Base-by-base conservation (phyloP, 2,888 invertebrate genomes). In the Drosophila borealis region DNA sequence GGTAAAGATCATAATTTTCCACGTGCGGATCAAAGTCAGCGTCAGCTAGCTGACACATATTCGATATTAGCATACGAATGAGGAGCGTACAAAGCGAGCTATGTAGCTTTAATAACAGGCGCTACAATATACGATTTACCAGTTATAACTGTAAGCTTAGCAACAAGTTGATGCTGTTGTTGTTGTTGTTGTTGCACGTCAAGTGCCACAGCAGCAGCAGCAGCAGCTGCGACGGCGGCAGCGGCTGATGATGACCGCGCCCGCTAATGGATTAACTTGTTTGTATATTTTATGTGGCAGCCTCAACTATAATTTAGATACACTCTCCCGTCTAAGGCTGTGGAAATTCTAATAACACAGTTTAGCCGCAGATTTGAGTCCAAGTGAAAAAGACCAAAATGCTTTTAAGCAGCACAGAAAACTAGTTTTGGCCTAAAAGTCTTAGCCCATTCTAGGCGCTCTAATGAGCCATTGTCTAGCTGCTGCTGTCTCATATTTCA, bases 191-290 rank as follows among this genome's bases (percentile, higher is more conserved):
- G 61, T 25, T 63, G 55, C 56, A 51, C 55, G 44, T 51, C 68
- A 42, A 21, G 19, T 37, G 41, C 36, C 25, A 39, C 39, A 37
- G 48, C 6, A 25, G 44, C 46, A 50, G 54, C 49, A 8, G 50
- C 34, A 14, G n/a, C 17, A 4, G n/a, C 13, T 11, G 41, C n/a
- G 3, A 3, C 4, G 25, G 50, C 55, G 21, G 4, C 41, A 8
- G 3, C 8, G 5, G 39, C 8, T 41, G 41, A 17, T 44, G 54
- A 55, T 21, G 56, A 64, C 78, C 71, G 70, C 76, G 74, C 75
- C 67, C 70, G 68, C 88, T 89, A 85, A 85, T 85, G 85, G 89
- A 85, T 85, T 89, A 89, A 85, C 89, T 89, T 85, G 85, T 85
- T 85, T 85, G 53, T 69, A 51, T 64, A 73, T 74, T 84, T 89